Base-by-base conservation (phyloP, 2,113 vertebrate genomes). In the Eleginops maclovinus region DNA sequence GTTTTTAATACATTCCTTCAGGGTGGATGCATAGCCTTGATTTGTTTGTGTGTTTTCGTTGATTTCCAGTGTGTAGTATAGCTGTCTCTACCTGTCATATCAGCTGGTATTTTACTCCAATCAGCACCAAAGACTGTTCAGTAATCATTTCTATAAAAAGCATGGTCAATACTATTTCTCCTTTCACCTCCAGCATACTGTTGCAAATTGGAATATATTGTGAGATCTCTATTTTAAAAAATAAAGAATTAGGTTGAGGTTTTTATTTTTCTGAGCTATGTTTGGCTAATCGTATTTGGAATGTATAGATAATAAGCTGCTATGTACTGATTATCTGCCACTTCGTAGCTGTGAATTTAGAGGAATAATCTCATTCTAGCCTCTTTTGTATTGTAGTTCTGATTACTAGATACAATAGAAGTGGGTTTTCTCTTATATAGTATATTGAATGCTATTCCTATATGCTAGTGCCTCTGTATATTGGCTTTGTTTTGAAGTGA, bases 301-400 rank as follows among this genome's bases (percentile, higher is more conserved):
- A 99, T 99, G 97, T 99, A 98, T 97, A 95, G 96, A 97, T 98
- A 96, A 97, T 98, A 97, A 96, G 97, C 97, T 99, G 98, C 98
- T 99, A 99, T 96, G 95, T 98, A 97, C 96, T 94, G 96, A 97
- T 98, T 96, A 88, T 90, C 91, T 81, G 97, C 97, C 97, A 98
- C 97, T 98, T 98, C 93, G 97, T 99, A 98, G 97, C 97, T 98
- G 98, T 99, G 97, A 99, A 98, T 96, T 96, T 97, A 96, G 96
- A 96, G 96, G 96, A 97, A 92, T 96, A 96, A 97, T 95, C 90
- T 97, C 96, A 94, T 96, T 96, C 96, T 96, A 93, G 93, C 95
- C 96, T 95, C 95, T 96, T 96, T 94, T 96, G 93, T 97, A 95
- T 95, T 93, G 94, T 95, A 96, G 96, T 89, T 89, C 67, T 95